Conservation (phyloP, 2,113 vertebrate species). For the Etheostoma spectabile region DNA sequence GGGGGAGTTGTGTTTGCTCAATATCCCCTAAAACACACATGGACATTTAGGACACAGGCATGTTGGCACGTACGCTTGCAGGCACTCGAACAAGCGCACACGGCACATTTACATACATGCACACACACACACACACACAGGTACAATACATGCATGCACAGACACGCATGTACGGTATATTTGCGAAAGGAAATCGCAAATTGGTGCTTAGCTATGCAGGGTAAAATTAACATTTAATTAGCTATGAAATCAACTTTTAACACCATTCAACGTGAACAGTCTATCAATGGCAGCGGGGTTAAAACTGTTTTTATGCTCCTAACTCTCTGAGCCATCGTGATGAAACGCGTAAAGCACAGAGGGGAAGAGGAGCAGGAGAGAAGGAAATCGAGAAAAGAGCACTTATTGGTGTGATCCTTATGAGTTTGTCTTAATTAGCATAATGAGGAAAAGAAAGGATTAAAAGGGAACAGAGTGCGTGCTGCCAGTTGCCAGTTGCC, state of each 20-base stretch:
- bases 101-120: constrained; percentile 17
- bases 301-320: constrained; percentile 69
- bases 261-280: constrained; percentile 53
- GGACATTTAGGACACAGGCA: constrained; percentile 22
- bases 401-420: constrained; percentile 73
- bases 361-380: constrained; percentile 41
- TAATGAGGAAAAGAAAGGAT: constrained; percentile 69
- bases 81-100: constrained; percentile 3
- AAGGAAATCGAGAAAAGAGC: constrained; percentile 57
- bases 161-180: background rate
- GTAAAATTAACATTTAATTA: constrained; percentile 71
- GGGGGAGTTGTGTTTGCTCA: constrained; percentile 22
- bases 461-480: constrained; percentile 50
- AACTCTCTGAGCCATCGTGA: constrained; percentile 45
- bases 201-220: constrained; percentile 30
- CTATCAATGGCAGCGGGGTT: constrained; percentile 64
- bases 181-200: constrained; percentile 30
- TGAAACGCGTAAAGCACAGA: constrained; percentile 54
- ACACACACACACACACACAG: background rate
- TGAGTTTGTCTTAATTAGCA: constrained; percentile 74
- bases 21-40: constrained; percentile 27
- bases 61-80: background rate
- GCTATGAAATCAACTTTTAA: constrained; percentile 66
- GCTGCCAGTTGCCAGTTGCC: constrained; percentile 63
- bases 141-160: background rate